Base-by-base conservation (phyloP, 2,888 invertebrate species). In the Sinodicranocentrus sp. region DNA sequence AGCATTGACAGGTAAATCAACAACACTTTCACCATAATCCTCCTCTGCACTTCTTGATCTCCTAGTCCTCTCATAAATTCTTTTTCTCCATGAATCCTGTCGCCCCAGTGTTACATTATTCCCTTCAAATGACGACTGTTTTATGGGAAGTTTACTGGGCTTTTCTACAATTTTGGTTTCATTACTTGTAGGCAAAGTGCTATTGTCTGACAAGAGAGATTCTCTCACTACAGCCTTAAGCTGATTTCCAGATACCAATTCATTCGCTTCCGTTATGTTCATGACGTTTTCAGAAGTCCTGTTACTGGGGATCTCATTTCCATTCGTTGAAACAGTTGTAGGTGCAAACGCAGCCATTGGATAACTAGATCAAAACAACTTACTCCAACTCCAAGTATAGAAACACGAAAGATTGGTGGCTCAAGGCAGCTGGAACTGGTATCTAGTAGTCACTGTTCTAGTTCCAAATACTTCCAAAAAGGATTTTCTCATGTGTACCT, bases 41-140 rank as follows among this genome's bases (percentile, higher is more conserved):
- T 82, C 82, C 33, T 82, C 82, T 10, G 68, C 59, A 44, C 82
- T 82, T 43, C 82, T 61, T 44, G 82, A 75, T 61, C 82, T 57
- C 13, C 73, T 26, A 10, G 82, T 82, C 26, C 82, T 43, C 44
- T 82, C 82, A 26, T 61, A 59, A 44, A 73, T 82, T 44, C 68
- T 25, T 48, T 59, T 73, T 61, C 68, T 57, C 82, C 82, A 82
- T 10, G 82, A 82, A 57, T 73, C 65, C 39, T 82, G 82, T 59
- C 80, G 33, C 48, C 68, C 75, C 57, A 80, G 52, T 19, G 48
- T 68, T 48, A 73, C 68, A 52, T 82, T 73, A 59, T 54, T 72
- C 17, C 59, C 73, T 61, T 82, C 82, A 23, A 82, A 48, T 19
- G 82, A 82, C 19, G 82, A 82, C 73, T 80, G 80, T 44, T 75